Percentiles rank a stretch among this genome's conserved stretches.
These are phyloP conservation scores for Colletes gigas DNA, from an alignment of 1,140 invertebrate genomes.

Conservation along the genomic window DNA sequence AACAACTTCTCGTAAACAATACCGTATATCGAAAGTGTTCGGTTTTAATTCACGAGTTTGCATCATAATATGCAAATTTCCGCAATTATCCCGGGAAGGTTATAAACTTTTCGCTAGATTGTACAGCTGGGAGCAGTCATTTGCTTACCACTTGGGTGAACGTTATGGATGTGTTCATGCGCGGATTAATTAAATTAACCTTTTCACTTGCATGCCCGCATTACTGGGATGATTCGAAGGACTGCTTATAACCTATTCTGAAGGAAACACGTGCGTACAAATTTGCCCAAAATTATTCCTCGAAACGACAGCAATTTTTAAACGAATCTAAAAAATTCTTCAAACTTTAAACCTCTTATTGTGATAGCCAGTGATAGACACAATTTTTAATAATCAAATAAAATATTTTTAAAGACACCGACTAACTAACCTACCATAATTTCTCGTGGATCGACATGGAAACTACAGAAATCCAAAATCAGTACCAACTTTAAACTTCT, in stretches of 20 bases:
- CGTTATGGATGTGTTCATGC: conserved; percentile 16
- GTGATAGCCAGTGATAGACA: too few relatives aligned
- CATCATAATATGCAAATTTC: conserved; percentile 24
- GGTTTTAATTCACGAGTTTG: not conserved
- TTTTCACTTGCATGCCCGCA: conserved; percentile 32
- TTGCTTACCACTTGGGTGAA: conserved; percentile 34
- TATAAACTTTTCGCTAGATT: conserved; percentile 38
- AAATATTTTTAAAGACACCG: too few relatives aligned
- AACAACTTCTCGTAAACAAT: not conserved
- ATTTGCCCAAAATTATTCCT: not conserved
- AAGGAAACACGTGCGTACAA: not conserved
- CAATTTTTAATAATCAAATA: too few relatives aligned
- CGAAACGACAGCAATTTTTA: not conserved
- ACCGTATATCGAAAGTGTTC: not conserved
- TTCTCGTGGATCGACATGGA: too few relatives aligned
- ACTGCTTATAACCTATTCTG: not conserved
- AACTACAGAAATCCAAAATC: too few relatives aligned
- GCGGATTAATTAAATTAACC: conserved; percentile 58
- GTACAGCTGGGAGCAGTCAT: conserved; percentile 30
- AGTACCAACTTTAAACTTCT: not conserved
- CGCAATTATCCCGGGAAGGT: conserved; percentile 27
- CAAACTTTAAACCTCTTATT: too few relatives aligned
- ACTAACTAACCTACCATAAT: too few relatives aligned
- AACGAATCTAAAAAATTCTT: not conserved
- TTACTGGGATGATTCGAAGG: conserved; percentile 44